Conservation (phyloP, 2,888 invertebrate genomes). For the Cyaniris semiargus region DNA sequence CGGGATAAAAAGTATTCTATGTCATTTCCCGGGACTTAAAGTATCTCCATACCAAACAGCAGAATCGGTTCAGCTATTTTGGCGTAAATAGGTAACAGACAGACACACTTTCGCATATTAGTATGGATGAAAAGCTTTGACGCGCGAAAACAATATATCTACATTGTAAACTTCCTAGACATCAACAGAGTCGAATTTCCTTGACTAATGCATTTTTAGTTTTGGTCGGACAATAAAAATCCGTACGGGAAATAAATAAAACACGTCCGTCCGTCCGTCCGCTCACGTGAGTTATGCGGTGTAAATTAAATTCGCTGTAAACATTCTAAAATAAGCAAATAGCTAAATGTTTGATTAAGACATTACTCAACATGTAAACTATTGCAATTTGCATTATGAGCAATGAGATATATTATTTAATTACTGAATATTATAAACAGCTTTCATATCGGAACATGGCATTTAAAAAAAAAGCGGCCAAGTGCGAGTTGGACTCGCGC, state of each 20-base stretch:
- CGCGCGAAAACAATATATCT: background rate
- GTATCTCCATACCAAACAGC: no score
- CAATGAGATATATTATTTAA: conserved; percentile 11
- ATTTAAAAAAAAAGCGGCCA: background rate
- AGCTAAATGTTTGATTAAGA: conserved; percentile 33
- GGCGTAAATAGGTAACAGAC: no score
- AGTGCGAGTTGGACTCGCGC: no score
- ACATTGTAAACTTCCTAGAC: background rate
- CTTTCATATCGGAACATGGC: background rate
- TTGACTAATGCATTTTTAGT: conserved; percentile 42
- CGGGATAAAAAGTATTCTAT: no score
- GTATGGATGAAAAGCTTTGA: no score
- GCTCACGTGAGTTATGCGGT: conserved; percentile 57
- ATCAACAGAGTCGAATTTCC: background rate
- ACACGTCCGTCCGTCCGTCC: conserved; percentile 50
- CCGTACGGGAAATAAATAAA: conserved; percentile 64
- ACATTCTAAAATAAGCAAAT: conserved; percentile 32
- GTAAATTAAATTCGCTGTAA: conserved; percentile 55
- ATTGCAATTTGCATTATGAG: conserved; percentile 17
- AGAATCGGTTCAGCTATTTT: no score
- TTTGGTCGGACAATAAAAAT: conserved; percentile 63
- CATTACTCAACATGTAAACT: conserved; percentile 26
- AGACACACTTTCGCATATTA: no score
- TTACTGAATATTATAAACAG: background rate
- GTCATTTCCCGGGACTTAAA: no score